phyloP scores from a whole-genome alignment of 2,113 vertebrate species.

The Tachuris rubrigastra region DNA sequence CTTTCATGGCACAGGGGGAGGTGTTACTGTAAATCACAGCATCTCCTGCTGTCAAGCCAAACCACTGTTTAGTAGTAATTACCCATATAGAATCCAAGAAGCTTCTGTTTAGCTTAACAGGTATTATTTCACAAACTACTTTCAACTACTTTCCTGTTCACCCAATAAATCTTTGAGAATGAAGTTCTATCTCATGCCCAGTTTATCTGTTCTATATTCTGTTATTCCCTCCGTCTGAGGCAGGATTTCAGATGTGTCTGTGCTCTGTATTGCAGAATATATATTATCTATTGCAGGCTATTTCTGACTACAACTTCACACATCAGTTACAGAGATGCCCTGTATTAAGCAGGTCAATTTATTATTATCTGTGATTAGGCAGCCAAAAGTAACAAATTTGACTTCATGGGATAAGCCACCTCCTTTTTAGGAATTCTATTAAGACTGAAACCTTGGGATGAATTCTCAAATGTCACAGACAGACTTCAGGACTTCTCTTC shows the following conservation, averaged over 20 bases:
- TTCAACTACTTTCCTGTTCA: not conserved
- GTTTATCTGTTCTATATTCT: not conserved
- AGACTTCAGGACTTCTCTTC: accelerated
- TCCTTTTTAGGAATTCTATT: not conserved
- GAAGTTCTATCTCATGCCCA: not conserved
- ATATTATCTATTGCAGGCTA: accelerated
- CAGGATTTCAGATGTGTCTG: not conserved
- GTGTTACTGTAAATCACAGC: not conserved
- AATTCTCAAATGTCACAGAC: not conserved
- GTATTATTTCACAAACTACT: not conserved
- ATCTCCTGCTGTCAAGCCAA: not conserved
- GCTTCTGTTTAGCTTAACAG: not conserved
- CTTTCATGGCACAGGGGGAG: not conserved
- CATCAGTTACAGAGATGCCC: not conserved
- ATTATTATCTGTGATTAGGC: not conserved
- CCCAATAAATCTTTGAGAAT: no score
- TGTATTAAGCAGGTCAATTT: not conserved
- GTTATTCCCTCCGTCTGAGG: no score
- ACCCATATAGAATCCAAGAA: not conserved
- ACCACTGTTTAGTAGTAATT: not conserved
- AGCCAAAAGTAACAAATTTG: not conserved
- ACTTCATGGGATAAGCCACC: not conserved
- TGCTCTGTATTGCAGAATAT: no score
- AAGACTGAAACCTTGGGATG: not conserved
- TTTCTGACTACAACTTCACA: not conserved